Conservation (phyloP, 1,140 invertebrate genomes). For the Hestina assimilis region DNA sequence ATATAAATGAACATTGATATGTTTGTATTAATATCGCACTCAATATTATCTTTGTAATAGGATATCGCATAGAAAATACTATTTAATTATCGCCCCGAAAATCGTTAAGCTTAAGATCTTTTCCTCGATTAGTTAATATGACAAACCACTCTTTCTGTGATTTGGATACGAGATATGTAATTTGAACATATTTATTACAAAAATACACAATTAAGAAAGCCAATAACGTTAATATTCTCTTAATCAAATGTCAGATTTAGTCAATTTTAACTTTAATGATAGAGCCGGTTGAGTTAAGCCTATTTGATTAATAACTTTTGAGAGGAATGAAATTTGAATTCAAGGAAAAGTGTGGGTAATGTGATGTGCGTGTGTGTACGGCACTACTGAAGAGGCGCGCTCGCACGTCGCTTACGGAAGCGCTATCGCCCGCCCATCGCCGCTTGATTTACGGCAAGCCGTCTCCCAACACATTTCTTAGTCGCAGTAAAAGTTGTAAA, state of each 20-base stretch:
- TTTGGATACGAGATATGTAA: constrained; percentile 40
- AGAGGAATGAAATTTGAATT: constrained; percentile 51
- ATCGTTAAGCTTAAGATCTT: constrained; percentile 22
- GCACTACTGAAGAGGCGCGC: constrained; percentile 21
- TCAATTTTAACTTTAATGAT: constrained; percentile 69
- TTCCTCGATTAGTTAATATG: constrained; percentile 34
- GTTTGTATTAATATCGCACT: too few relatives aligned
- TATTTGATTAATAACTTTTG: constrained; percentile 56
- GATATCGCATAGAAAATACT: not conserved
- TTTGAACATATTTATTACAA: constrained; percentile 54
- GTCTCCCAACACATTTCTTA: constrained; percentile 49
- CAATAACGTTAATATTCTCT: constrained; percentile 61
- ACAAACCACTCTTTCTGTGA: constrained; percentile 32
- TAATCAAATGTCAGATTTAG: constrained; percentile 75
- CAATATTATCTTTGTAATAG: too few relatives aligned
- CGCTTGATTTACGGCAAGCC: constrained; percentile 59
- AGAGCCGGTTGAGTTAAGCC: constrained; percentile 59
- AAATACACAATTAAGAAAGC: constrained; percentile 61
- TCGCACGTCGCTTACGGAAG: constrained; percentile 45
- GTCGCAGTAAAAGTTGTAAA: constrained; percentile 31
- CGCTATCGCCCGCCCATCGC: constrained; percentile 62
- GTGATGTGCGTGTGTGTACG: constrained; percentile 25
- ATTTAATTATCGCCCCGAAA: not conserved
- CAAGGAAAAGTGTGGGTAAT: constrained; percentile 40
- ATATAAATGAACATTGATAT: too few relatives aligned